Percentiles rank a stretch among this genome's conserved stretches.
These are phyloP conservation scores for Cyprichromis sp. DNA, from an alignment of 2,113 vertebrate genomes.

Conservation along the genomic window DNA sequence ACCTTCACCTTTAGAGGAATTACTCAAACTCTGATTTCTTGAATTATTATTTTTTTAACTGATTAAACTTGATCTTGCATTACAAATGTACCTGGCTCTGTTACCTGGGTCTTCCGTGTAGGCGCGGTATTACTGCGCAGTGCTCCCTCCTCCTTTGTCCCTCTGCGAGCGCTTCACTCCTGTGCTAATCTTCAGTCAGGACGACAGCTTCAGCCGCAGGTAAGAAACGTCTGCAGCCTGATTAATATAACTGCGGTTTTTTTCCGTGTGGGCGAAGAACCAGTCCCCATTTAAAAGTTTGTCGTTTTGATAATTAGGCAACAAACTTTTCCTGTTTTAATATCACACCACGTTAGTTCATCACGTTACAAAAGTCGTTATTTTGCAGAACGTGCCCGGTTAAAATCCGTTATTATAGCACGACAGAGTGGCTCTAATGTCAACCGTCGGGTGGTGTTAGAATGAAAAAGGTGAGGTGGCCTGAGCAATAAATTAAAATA, in stretches of 20 bases:
- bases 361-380: rapidly evolving
- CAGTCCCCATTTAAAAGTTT: rapidly evolving
- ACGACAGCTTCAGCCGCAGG: background rate
- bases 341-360: rapidly evolving
- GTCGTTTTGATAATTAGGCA: too few relatives aligned
- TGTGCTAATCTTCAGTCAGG: background rate
- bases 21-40: background rate
- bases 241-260: background rate
- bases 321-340: background rate
- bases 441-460: background rate
- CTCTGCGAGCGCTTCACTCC: background rate
- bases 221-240: background rate
- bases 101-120: rapidly evolving
- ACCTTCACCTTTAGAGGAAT: background rate
- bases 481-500: rapidly evolving
- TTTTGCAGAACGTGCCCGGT: rapidly evolving
- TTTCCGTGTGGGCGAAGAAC: rapidly evolving
- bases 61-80: background rate
- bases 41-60: rapidly evolving
- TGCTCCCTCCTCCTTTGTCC: background rate
- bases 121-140: background rate
- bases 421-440: background rate
- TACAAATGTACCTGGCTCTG: background rate
- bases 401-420: rapidly evolving
- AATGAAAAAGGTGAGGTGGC: background rate